Conservation (phyloP, 2,113 vertebrate genomes). For the Pterocles orientalis region DNA sequence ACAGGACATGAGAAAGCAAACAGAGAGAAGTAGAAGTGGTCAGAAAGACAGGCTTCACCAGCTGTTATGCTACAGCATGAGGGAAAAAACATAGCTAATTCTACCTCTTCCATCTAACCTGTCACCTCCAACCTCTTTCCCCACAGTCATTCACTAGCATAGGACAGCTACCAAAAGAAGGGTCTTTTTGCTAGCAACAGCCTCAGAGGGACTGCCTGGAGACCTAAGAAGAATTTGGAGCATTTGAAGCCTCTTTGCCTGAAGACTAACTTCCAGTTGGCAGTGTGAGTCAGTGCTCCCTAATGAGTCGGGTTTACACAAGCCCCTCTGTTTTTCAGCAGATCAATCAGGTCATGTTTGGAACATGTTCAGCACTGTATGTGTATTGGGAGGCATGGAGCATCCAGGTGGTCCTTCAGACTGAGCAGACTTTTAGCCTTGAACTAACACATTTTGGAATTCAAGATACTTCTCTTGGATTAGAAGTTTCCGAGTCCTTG, state of each 20-base stretch:
- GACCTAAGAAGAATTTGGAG: background rate
- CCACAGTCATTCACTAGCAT: rapidly evolving
- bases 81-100: background rate
- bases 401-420: background rate
- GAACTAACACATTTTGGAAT: background rate
- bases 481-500: background rate
- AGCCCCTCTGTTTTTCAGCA: background rate
- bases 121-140: background rate
- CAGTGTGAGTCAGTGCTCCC: background rate
- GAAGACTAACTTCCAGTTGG: background rate
- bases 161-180: background rate
- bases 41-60: background rate
- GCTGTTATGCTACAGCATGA: rapidly evolving
- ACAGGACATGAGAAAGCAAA: background rate
- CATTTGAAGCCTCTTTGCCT: background rate
- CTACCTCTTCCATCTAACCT: background rate
- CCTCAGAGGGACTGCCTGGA: background rate
- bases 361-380: rapidly evolving
- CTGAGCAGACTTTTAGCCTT: background rate
- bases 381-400: background rate
- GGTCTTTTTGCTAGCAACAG: background rate
- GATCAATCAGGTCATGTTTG: background rate
- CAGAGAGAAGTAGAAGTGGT: background rate
- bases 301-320: background rate
- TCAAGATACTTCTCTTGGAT: background rate